phyloP scores from a whole-genome alignment of 2,797 vertebrate species.

The Chiloscyllium punctatum region DNA sequence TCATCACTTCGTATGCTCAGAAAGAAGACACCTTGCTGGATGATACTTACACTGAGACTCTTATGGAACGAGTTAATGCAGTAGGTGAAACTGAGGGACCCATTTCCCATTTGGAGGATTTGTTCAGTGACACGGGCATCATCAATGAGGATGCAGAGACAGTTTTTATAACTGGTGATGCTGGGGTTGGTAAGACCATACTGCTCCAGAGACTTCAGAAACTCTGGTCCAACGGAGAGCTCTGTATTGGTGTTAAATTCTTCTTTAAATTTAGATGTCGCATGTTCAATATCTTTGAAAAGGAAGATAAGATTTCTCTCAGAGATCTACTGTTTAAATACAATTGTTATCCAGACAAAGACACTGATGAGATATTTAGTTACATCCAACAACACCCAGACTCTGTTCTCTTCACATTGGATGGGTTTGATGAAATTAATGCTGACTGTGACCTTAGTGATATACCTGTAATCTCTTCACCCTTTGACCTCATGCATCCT shows the following conservation, averaged over 20 bases:
- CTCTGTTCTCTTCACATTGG: conserved; percentile 80
- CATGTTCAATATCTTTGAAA: conserved; percentile 75
- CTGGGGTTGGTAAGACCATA: conserved; percentile 86
- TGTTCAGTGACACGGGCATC: conserved; percentile 68
- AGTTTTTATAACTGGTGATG: conserved; percentile 74
- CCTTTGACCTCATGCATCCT: conserved; percentile 68
- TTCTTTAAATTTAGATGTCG: conserved; percentile 86
- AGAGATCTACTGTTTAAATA: conserved; percentile 85
- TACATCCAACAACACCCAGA: conserved; percentile 79
- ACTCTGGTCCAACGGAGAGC: conserved; percentile 73
- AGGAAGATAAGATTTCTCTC: conserved; percentile 67
- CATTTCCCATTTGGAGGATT: conserved; percentile 57
- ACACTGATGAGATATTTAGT: conserved; percentile 73
- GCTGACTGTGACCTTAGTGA: conserved; percentile 64
- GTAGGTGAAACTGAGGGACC: conserved; percentile 70
- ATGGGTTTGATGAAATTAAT: conserved; percentile 86
- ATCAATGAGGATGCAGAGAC: conserved; percentile 78
- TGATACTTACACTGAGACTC: conserved; percentile 72
- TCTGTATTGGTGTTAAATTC: conserved; percentile 65
- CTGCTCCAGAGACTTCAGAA: conserved; percentile 84
- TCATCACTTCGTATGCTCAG: conserved; percentile 75
- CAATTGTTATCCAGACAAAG: conserved; percentile 80
- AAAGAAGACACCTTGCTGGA: conserved; percentile 78
- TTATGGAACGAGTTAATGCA: conserved; percentile 73
- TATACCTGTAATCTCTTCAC: conserved; percentile 66